phyloP scores from a whole-genome alignment of 2,888 invertebrate genomes.

The Eupeodes luniger region DNA sequence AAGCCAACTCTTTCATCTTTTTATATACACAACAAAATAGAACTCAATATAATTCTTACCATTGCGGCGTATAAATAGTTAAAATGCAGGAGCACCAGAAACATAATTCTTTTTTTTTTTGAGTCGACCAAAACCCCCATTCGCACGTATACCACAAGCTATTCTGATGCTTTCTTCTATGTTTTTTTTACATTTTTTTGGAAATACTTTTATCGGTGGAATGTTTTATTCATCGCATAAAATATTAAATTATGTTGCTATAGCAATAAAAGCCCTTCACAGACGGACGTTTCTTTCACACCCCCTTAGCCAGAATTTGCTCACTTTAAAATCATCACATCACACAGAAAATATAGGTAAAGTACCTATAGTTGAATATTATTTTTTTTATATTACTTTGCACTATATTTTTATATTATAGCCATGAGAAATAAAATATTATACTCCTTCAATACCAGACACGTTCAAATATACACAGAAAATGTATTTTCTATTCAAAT shows the following conservation, averaged over 20 bases:
- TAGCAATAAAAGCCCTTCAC: slow-evolving; percentile 64
- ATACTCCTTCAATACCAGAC: not conserved
- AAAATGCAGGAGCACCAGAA: slow-evolving; percentile 47
- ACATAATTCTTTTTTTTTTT: slow-evolving; percentile 25
- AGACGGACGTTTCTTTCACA: slow-evolving; percentile 39
- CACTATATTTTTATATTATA: not conserved
- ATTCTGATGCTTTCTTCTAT: slow-evolving; percentile 37
- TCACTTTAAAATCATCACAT: not conserved
- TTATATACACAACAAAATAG: not conserved
- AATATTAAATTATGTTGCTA: slow-evolving; percentile 73
- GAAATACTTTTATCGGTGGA: slow-evolving; percentile 70
- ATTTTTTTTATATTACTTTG: not conserved
- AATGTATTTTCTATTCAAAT: not conserved
- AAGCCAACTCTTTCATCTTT: slow-evolving; percentile 45
- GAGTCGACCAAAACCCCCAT: slow-evolving; percentile 41
- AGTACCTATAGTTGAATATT: not conserved
- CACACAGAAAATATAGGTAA: too few species aligned
- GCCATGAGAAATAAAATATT: not conserved
- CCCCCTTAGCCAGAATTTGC: slow-evolving; percentile 4
- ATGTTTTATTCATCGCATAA: slow-evolving; percentile 75
- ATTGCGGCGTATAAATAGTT: slow-evolving; percentile 61
- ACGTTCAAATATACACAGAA: not conserved
- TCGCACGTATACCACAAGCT: slow-evolving; percentile 29
- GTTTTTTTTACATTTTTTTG: slow-evolving; percentile 4
- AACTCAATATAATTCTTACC: slow-evolving; percentile 36